Evolutionary conservation across 2,113 vertebrate genomes (phyloP).

Genomic region (Semicossyphus pulcher): DNA sequence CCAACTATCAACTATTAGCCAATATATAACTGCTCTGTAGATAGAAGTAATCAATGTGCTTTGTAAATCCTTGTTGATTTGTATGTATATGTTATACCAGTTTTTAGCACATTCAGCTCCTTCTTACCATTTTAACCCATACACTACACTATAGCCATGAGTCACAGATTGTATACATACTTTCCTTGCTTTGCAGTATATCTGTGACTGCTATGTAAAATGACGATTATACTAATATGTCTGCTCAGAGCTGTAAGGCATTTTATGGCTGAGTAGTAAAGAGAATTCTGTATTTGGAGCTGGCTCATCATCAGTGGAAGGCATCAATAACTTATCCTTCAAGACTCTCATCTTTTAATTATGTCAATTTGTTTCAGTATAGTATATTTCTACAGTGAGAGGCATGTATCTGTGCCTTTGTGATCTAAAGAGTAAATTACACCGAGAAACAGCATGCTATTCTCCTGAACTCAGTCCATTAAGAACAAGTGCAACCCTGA

Average conservation of each 20-base stretch:
- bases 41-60: too few relatives aligned
- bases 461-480: conserved; percentile 34
- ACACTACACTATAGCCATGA: background rate
- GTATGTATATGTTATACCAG: too few relatives aligned
- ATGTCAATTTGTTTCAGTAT: conserved; percentile 24
- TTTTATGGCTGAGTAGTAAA: conserved; percentile 5
- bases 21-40: too few relatives aligned
- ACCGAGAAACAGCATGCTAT: conserved; percentile 13
- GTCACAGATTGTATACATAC: background rate
- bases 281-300: conserved; percentile 14
- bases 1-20: too few relatives aligned
- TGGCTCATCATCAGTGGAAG: conserved; percentile 38
- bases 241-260: background rate
- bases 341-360: conserved; percentile 33
- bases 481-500: conserved; percentile 22
- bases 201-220: background rate
- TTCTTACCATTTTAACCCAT: background rate
- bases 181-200: too few relatives aligned
- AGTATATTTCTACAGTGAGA: conserved; percentile 9
- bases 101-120: too few relatives aligned
- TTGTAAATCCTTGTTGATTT: too few relatives aligned
- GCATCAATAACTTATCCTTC: conserved; percentile 44
- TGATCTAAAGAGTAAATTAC: background rate
- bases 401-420: background rate
- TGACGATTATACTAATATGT: background rate